phyloP scores from a whole-genome alignment of 2,797 vertebrate species.

The Petrocephalus sullivani region DNA sequence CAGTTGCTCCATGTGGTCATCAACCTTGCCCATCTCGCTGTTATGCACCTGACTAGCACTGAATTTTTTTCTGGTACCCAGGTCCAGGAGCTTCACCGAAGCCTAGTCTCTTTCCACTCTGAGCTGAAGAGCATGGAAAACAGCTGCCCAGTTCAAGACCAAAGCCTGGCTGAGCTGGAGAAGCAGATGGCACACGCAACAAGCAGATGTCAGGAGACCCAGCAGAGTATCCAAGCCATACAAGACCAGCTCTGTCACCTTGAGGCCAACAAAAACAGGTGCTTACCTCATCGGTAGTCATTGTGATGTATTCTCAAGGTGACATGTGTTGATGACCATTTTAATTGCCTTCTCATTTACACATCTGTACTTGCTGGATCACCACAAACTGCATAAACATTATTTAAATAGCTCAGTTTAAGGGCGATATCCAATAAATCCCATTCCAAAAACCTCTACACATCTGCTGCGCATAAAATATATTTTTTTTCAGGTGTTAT shows the following conservation, averaged over 20 bases:
- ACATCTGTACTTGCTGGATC: background rate
- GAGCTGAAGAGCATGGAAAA: slow-evolving; percentile 58
- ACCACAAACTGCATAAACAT: background rate
- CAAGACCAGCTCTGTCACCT: slow-evolving; percentile 46
- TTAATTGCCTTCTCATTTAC: background rate
- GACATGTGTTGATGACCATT: background rate
- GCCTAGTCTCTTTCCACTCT: slow-evolving; percentile 55
- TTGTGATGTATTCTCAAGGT: background rate
- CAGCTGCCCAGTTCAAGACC: slow-evolving; percentile 43
- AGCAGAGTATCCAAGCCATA: slow-evolving; percentile 46
- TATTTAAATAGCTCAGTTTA: background rate
- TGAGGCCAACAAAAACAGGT: slow-evolving; percentile 51
- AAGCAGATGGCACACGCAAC: slow-evolving; percentile 50
- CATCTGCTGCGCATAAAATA: background rate
- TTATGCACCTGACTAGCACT: slow-evolving; percentile 12
- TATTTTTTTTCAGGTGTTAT: background rate
- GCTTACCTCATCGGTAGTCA: background rate
- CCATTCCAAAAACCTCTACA: background rate
- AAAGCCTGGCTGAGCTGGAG: slow-evolving; percentile 46
- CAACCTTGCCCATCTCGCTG: background rate
- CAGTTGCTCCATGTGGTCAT: background rate
- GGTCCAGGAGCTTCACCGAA: slow-evolving; percentile 60
- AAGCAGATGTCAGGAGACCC: slow-evolving; percentile 54
- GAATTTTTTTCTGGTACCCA: slow-evolving; percentile 25
- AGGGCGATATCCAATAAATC: background rate